Conservation (phyloP, 1,140 invertebrate genomes). For the Drosophila erecta region DNA sequence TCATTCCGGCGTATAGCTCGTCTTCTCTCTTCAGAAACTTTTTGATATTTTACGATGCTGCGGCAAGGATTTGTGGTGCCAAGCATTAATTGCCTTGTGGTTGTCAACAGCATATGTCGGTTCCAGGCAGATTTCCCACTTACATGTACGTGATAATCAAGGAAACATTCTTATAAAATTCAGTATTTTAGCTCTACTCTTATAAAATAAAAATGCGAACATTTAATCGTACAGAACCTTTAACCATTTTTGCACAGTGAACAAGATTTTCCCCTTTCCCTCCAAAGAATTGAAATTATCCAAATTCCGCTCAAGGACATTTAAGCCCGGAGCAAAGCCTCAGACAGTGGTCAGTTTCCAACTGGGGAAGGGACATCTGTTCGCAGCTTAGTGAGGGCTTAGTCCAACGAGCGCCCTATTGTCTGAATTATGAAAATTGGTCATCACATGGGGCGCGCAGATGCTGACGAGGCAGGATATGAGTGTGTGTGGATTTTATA, state of each 20-base stretch:
- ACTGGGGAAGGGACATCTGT: constrained; percentile 34
- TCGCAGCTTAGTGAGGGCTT: constrained; percentile 38
- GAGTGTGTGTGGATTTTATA: constrained; percentile 53
- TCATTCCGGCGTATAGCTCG: constrained; percentile 72
- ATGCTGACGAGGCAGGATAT: constrained; percentile 47
- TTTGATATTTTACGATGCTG: constrained; percentile 70
- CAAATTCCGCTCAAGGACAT: not conserved
- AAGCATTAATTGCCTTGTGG: constrained; percentile 81
- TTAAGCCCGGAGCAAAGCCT: constrained; percentile 15
- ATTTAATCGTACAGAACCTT: not conserved
- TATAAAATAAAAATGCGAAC: no score
- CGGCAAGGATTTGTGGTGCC: constrained; percentile 75
- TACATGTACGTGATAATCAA: not conserved
- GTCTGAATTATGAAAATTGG: constrained; percentile 28
- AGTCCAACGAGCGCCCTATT: constrained; percentile 27
- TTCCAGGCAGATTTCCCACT: constrained; percentile 8
- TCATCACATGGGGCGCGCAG: constrained; percentile 5
- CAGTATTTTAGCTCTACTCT: no score
- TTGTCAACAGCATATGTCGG: constrained; percentile 55
- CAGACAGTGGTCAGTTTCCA: constrained; percentile 31
- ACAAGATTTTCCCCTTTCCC: not conserved
- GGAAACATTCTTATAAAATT: not conserved
- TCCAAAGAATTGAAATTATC: constrained; percentile 5
- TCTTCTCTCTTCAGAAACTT: constrained; percentile 62
- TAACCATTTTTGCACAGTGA: not conserved